phyloP scores from a whole-genome alignment of 2,888 invertebrate genomes.

The Leptinotarsa peninsularis region DNA sequence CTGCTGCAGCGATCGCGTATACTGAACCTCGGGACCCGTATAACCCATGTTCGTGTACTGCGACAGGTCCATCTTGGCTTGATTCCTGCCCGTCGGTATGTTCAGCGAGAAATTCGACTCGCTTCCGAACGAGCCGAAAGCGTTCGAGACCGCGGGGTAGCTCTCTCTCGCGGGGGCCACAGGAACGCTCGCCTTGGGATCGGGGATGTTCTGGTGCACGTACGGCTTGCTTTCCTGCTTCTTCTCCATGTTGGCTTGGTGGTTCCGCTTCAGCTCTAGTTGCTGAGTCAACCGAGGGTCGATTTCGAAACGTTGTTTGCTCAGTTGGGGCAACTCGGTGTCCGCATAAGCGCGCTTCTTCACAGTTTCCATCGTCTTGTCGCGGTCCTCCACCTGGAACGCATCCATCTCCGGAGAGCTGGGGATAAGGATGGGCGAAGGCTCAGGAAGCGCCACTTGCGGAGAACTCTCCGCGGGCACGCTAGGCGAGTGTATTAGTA shows the following conservation, averaged over 20 bases:
- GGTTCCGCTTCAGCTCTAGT: constrained; percentile 43
- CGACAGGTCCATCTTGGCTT: constrained; percentile 60
- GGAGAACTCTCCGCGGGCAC: constrained; percentile 20
- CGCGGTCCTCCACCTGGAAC: constrained; percentile 46
- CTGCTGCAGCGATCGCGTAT: constrained; percentile 53
- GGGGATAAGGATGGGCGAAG: constrained; percentile 1
- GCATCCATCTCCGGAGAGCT: constrained; percentile 30
- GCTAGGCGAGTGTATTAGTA: constrained; percentile 31
- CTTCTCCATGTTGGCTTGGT: constrained; percentile 40
- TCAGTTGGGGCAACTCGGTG: constrained; percentile 54
- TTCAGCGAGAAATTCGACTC: constrained; percentile 57
- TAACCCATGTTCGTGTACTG: constrained; percentile 65
- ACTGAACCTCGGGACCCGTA: constrained; percentile 59
- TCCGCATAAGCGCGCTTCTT: constrained; percentile 75
- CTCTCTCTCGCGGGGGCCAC: constrained; percentile 27
- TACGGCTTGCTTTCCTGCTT: constrained; percentile 54
- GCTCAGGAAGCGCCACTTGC: constrained; percentile 1
- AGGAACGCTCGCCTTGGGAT: constrained; percentile 51
- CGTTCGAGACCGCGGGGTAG: constrained; percentile 29
- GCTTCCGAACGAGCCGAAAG: constrained; percentile 39
- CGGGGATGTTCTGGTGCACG: constrained; percentile 60
- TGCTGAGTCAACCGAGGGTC: constrained; percentile 39
- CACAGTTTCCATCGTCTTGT: constrained; percentile 62
- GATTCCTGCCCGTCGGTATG: constrained; percentile 53
- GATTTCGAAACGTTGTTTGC: constrained; percentile 45